phyloP scores from a whole-genome alignment of 2,888 invertebrate genomes.

The Netelia virgata region DNA sequence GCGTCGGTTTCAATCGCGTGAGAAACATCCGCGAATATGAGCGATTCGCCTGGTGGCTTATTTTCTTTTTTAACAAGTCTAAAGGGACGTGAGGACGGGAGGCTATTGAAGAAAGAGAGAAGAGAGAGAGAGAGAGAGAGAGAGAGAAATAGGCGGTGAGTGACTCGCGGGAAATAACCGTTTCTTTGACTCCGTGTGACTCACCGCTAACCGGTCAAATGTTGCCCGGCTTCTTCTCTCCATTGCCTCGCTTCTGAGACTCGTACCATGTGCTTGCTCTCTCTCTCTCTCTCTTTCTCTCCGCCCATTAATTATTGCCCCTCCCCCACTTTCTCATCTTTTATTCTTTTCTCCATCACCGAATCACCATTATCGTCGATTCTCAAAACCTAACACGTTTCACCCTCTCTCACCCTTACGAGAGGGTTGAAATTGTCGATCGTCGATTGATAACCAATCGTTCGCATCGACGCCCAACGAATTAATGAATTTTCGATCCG shows the following conservation, averaged over 20 bases:
- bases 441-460: too few relatives aligned
- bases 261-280: constrained; percentile 31
- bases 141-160: constrained; percentile 19
- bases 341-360: constrained; percentile 32
- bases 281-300: constrained; percentile 32
- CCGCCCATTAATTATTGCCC: constrained; percentile 56
- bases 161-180: constrained; percentile 64
- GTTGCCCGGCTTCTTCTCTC: constrained; percentile 76
- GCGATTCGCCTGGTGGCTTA: constrained; percentile 29
- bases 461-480: too few relatives aligned
- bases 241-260: constrained; percentile 47
- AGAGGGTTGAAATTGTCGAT: too few relatives aligned
- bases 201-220: constrained; percentile 79
- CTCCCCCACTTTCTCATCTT: constrained; percentile 32
- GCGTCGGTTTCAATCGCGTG: constrained; percentile 52
- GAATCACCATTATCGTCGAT: constrained; percentile 53
- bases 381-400: constrained; percentile 29
- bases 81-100: constrained; percentile 31
- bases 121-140: constrained; percentile 1
- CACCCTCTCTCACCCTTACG: not conserved
- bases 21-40: constrained; percentile 57
- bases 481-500: too few relatives aligned
- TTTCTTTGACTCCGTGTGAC: constrained; percentile 71
- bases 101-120: not conserved
- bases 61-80: constrained; percentile 40